Base-by-base conservation (phyloP, 1,140 invertebrate species). In the Diabrotica undecimpunctata region DNA sequence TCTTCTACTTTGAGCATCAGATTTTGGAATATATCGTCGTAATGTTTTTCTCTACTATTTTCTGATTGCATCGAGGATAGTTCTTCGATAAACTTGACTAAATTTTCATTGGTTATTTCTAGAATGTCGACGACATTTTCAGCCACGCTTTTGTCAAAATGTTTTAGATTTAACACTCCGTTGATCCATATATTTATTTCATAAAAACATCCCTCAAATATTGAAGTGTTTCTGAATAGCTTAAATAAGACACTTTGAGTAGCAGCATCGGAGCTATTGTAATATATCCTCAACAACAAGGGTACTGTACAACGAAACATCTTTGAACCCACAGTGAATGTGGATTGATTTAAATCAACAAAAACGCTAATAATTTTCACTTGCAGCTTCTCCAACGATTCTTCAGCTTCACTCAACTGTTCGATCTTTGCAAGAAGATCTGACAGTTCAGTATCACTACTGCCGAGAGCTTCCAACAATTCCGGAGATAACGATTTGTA, bases 111-210 rank as follows among this genome's bases (percentile, higher is more conserved):
- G 7, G 56, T 61, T 9, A 66, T 61, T 62, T 59, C 64, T 4
- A 76, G n/a, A 13, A 70, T 59, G 36, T 63, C 53, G 62, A 81
- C 74, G 25, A 84, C 72, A 54, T 79, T 71, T 41, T 81, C 71
- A 36, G 72, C 72, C 61, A 83, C 76, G 60, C 79, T 79, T 14
- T 79, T 68, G 25, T 81, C 68, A n/a, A 74, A 56, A 61, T 64
- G 61, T 63, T 77, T 62, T 25, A 81, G 63, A 54, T 70, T 51
- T 6, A 69, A 71, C 37, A 84, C 75, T 2, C 82, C 80, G 70
- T 89, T 83, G 10, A 90, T 76, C 83, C 89, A 86, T 61, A 90
- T 80, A 73, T 88, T 82, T 39, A 89, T 82, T 76, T 90, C 88
- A 62, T 85, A 79, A 54, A 78, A 77, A 70, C 81, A 84, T 36